A percentile compares a stretch with the other conserved stretches of the same genome.
Evolutionary conservation across 2,888 invertebrate genomes (phyloP).

Genomic region (Eupeodes latifasciatus): DNA sequence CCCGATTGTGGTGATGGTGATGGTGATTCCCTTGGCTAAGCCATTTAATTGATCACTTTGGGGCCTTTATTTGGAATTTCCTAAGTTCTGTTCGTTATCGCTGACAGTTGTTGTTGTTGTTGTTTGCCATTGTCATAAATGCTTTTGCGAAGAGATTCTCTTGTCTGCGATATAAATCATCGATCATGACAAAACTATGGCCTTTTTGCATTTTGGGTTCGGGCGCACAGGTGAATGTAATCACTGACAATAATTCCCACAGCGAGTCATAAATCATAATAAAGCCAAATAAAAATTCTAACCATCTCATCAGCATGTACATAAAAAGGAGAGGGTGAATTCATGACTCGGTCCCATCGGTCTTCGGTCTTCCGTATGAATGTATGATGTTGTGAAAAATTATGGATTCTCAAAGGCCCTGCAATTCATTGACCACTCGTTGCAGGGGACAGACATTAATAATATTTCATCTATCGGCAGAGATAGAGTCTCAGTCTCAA

Average conservation of each 20-base stretch:
- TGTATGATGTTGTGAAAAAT: constrained; percentile 41
- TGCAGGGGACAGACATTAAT: constrained; percentile 57
- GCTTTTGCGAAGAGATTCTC: constrained; percentile 12
- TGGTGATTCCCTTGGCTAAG: constrained; percentile 58
- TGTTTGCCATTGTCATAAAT: constrained; percentile 45
- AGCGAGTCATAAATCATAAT: constrained; percentile 65
- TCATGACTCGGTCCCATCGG: constrained; percentile 40
- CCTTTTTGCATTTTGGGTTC: constrained; percentile 46
- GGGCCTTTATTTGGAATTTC: constrained; percentile 70
- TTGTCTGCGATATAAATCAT: constrained; percentile 63
- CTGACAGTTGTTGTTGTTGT: constrained; percentile 52
- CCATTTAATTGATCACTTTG: constrained; percentile 74
- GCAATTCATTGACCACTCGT: constrained; percentile 60
- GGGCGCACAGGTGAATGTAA: constrained; percentile 73
- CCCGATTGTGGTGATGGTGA: constrained; percentile 11
- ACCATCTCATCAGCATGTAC: constrained; percentile 11
- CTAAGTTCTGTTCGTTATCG: constrained; percentile 38
- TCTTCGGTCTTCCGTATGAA: not conserved
- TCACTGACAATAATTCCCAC: constrained; percentile 69
- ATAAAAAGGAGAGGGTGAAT: constrained; percentile 26
- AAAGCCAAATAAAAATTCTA: constrained; percentile 54
- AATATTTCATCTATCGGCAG: constrained; percentile 72
- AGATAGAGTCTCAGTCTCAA: not conserved
- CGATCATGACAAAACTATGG: constrained; percentile 48
- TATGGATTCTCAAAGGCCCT: constrained; percentile 59